Percentiles rank a stretch among this genome's conserved stretches.
phyloP scores from a whole-genome alignment of 2,113 vertebrate species.

The Tachuris rubrigastra region DNA sequence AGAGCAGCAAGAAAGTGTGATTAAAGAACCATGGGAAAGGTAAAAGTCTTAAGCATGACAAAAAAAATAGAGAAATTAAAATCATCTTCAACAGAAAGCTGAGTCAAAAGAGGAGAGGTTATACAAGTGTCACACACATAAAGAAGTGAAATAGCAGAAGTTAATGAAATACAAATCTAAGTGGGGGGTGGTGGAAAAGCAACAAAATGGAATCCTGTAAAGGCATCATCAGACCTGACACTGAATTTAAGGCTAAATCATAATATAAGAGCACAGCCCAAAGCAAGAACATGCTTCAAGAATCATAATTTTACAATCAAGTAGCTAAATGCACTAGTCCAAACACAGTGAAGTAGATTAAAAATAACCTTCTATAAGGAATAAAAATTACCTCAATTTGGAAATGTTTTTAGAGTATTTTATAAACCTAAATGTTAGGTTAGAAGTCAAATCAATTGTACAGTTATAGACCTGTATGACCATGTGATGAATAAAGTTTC shows the following conservation, averaged over 20 bases:
- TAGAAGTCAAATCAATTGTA: not conserved
- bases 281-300: not conserved
- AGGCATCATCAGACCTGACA: not conserved
- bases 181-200: accelerated
- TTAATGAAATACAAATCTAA: not conserved
- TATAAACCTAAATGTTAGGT: not conserved
- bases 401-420: not conserved
- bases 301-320: not conserved
- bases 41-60: not conserved
- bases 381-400: not conserved
- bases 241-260: not conserved
- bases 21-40: not conserved
- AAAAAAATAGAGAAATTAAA: not conserved
- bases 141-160: not conserved
- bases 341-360: not conserved
- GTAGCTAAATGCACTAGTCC: not conserved
- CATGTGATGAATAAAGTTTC: not conserved
- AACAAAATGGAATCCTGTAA: not conserved
- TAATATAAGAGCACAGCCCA: not conserved
- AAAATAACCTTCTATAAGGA: not conserved
- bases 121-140: not conserved
- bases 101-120: not conserved
- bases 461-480: not conserved
- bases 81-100: not conserved
- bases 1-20: not conserved